phyloP scores from a whole-genome alignment of 2,113 vertebrate genomes.

The Hassar affinis region DNA sequence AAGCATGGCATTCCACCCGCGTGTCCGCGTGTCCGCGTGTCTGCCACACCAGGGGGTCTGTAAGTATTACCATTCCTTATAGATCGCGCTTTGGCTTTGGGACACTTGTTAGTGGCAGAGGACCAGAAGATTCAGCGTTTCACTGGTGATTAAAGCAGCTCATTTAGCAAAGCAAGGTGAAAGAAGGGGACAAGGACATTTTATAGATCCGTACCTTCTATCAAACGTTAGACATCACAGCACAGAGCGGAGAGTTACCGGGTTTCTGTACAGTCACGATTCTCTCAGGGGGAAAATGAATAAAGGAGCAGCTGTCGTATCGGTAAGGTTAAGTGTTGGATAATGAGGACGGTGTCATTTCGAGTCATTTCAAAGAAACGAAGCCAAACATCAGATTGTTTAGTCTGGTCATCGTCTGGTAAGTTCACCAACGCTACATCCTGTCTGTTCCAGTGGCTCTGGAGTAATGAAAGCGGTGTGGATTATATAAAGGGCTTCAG shows the following conservation, averaged over 20 bases:
- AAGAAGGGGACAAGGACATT: slow-evolving; percentile 9
- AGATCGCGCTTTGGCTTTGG: neutral
- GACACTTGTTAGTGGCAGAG: neutral
- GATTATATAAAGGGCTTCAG: neutral
- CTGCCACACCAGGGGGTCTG: neutral
- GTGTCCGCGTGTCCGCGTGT: too few species aligned
- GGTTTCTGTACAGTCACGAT: neutral
- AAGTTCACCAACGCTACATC: neutral
- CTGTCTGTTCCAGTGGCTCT: neutral
- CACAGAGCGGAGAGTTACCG: neutral
- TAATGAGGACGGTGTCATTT: neutral
- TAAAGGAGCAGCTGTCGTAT: neutral
- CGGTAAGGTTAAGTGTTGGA: neutral
- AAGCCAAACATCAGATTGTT: slow-evolving; percentile 9
- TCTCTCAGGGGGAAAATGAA: neutral
- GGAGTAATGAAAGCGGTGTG: neutral
- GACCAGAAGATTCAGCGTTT: slow-evolving; percentile 12
- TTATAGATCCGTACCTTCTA: neutral
- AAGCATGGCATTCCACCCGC: too few species aligned
- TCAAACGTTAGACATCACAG: neutral
- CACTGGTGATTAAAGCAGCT: slow-evolving; percentile 24
- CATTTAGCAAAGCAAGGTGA: slow-evolving; percentile 32
- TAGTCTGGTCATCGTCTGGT: neutral
- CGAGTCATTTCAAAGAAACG: neutral
- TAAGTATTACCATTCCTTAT: neutral